A percentile compares a stretch with the other conserved stretches of the same genome.
These are phyloP conservation scores for Mergus octosetaceus DNA, from an alignment of 2,797 vertebrate genomes.

Conservation along the genomic window DNA sequence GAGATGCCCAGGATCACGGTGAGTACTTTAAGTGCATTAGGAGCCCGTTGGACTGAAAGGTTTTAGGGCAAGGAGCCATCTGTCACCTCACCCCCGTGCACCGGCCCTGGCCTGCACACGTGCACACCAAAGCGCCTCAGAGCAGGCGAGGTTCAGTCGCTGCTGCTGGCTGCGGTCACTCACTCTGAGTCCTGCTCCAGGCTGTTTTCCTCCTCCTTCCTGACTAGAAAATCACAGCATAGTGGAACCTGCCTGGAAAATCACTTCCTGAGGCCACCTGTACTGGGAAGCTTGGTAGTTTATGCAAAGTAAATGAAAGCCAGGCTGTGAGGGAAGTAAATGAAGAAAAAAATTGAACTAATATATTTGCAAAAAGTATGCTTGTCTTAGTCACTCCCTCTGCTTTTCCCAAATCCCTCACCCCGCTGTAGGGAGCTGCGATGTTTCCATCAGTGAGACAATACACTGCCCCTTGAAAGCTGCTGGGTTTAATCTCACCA, in stretches of 20 bases:
- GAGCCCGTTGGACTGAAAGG: background rate
- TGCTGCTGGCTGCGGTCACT: background rate
- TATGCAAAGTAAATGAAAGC: background rate
- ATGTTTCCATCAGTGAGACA: constrained; percentile 34
- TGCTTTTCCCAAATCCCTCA: background rate
- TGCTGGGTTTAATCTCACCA: constrained; percentile 51
- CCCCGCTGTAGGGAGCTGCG: background rate
- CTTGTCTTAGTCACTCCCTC: background rate
- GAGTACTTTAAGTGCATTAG: background rate
- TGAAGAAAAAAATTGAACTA: background rate
- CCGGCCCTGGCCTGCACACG: background rate
- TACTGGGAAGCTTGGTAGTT: background rate
- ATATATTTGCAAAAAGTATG: constrained; percentile 5
- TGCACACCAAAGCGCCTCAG: accelerated
- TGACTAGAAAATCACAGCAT: background rate
- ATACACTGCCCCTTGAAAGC: constrained; percentile 12
- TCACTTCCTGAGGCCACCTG: background rate
- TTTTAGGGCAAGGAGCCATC: background rate
- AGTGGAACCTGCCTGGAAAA: background rate
- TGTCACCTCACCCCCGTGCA: background rate
- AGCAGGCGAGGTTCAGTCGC: background rate
- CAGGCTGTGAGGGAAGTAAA: background rate
- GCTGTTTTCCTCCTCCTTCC: background rate
- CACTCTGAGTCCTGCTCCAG: accelerated
- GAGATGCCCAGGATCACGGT: background rate